A percentile compares a stretch with the other conserved stretches of the same genome.
These are phyloP conservation scores for Lissonota sp. DNA, from an alignment of 2,888 invertebrate genomes.

Conservation along the genomic window DNA sequence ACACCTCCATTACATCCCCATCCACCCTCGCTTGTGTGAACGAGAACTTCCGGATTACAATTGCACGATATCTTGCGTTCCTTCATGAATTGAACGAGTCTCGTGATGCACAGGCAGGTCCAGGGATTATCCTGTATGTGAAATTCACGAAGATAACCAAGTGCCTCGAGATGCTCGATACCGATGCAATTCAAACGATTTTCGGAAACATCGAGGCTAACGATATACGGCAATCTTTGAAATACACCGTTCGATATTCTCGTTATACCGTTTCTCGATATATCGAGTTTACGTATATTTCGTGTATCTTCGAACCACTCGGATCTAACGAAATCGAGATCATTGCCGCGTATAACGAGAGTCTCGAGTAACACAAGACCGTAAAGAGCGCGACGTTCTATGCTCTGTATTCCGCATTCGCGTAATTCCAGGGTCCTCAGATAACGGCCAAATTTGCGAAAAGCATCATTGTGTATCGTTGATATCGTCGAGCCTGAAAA, in stretches of 20 bases:
- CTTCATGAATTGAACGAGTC: conserved; percentile 69
- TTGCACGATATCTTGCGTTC: conserved; percentile 69
- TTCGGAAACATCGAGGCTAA: conserved; percentile 69
- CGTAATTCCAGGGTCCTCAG: conserved; percentile 70
- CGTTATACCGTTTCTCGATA: conserved; percentile 73
- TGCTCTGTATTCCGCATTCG: conserved; percentile 71
- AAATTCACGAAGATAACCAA: conserved; percentile 66
- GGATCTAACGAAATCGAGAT: conserved; percentile 66
- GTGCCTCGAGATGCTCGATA: conserved; percentile 68
- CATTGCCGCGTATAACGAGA: conserved; percentile 71
- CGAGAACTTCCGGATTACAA: conserved; percentile 58
- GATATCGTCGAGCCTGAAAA: conserved; percentile 70
- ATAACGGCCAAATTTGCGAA: conserved; percentile 72
- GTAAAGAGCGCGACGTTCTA: conserved; percentile 70
- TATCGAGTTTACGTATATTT: conserved; percentile 67
- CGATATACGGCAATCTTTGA: conserved; percentile 66
- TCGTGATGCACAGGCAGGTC: conserved; percentile 74
- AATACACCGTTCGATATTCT: conserved; percentile 72
- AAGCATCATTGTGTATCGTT: conserved; percentile 66
- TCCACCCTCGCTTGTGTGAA: conserved; percentile 40
- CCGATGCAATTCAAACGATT: conserved; percentile 76
- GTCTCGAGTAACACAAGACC: conserved; percentile 69
- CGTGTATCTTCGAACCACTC: conserved; percentile 67
- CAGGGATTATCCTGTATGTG: conserved; percentile 74
- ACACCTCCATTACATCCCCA: conserved; percentile 50